Evolutionary conservation across 2,797 vertebrate species (phyloP), one percentile per base, ranked within the genome.

Genomic region (Rhyacichthys aspro): DNA sequence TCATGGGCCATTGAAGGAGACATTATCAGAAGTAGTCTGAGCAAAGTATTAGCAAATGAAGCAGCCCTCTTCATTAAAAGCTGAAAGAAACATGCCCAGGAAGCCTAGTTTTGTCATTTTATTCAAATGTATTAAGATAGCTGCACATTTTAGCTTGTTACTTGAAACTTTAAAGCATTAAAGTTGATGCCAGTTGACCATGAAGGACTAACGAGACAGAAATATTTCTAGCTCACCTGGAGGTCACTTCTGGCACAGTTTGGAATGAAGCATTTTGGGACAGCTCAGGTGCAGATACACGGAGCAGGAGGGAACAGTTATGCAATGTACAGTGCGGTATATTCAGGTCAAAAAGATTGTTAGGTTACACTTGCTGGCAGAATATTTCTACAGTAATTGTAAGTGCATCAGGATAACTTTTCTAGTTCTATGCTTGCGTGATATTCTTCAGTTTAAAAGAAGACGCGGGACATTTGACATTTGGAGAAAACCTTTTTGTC

Each of bases 1-100:
- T 50, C 56, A 69, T 11, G 28, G 70, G 44, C 55, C 62, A 74
- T 73, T 67, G 65, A 66, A n/a, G 48, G 37, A 34, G 70, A 72
- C 68, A 59, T 70, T 65, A 70, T 52, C 32, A 55, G 70, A 56
- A 48, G 16, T 62, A 48, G 60, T 44, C 48, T 10, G 5, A 56
- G 47, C 53, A 60, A 36, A 23, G 38, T 42, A 23, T 47, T 45
- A 23, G 19, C 19, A 23, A 23, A 23, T 23, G 5, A 23, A 23
- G 5, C 19, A 2, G 19, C 19, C 19, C 5, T 23, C 2, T 23
- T 23, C 5, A 55, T 54, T 63, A 60, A 38, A 43, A 59, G 41
- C 43, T 56, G 45, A 54, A 46, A 39, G 14, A 18, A 60, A 33
- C 48, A 9, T 33, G n/a, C 36, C 48, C 33, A 16, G 34, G 16